These are phyloP conservation scores for Ceratina calcarata DNA, from an alignment of 1,140 invertebrate species.

Conservation along the genomic window DNA sequence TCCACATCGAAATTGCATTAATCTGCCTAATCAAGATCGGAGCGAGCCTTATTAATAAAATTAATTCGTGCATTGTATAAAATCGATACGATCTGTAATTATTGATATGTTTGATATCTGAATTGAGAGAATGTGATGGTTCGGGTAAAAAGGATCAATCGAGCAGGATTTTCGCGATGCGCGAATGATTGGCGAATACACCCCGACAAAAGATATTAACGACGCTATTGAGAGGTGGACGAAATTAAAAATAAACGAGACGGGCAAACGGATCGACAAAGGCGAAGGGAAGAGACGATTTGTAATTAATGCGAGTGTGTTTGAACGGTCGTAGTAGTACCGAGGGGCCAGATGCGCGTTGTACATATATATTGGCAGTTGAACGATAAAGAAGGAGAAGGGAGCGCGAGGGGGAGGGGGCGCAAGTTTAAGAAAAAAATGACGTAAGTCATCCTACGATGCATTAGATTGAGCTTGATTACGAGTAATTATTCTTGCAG, in stretches of 20 bases:
- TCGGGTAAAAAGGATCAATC: too few relatives aligned
- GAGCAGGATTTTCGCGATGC: slow-evolving; percentile 8
- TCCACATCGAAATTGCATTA: too few relatives aligned
- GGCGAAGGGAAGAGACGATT: slow-evolving; percentile 49
- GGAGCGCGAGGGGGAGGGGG: slow-evolving; percentile 10
- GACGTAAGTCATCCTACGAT: slow-evolving; percentile 74
- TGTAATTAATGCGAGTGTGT: slow-evolving; percentile 57
- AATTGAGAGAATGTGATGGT: too few relatives aligned
- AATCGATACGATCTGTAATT: too few relatives aligned
- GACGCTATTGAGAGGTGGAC: slow-evolving; percentile 51
- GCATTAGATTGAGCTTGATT: slow-evolving; percentile 79
- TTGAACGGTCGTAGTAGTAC: neutral
- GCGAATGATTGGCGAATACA: slow-evolving; percentile 33
- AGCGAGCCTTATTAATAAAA: too few relatives aligned
- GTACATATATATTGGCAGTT: too few relatives aligned
- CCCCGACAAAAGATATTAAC: slow-evolving; percentile 56
- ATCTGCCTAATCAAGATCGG: too few relatives aligned
- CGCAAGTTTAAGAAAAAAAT: slow-evolving; percentile 55
- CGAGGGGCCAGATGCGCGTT: too few relatives aligned
- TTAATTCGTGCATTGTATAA: too few relatives aligned
- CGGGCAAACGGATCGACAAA: slow-evolving; percentile 36
- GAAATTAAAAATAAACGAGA: slow-evolving; percentile 51
- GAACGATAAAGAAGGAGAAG: slow-evolving; percentile 4
- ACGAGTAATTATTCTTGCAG: slow-evolving; percentile 77
- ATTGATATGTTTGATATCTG: too few relatives aligned